Conservation (phyloP, 2,113 vertebrate species). For the Anguilla rostrata region DNA sequence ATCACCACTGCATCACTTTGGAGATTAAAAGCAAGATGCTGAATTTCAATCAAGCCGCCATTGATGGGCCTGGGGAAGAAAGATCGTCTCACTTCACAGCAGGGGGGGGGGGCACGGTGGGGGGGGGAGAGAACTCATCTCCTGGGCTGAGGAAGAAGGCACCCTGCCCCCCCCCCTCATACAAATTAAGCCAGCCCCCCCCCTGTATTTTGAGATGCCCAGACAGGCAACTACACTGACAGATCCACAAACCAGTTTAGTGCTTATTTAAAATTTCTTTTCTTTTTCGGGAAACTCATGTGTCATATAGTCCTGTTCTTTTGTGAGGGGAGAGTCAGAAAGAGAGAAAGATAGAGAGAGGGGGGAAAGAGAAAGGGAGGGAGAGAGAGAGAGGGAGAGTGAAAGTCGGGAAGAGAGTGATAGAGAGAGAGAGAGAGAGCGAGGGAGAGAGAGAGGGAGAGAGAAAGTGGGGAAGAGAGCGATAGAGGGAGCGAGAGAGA, state of each 20-base stretch:
- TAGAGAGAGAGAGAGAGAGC: too few species aligned
- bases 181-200: not conserved
- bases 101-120: constrained; percentile 8
- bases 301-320: too few species aligned
- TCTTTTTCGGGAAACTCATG: too few species aligned
- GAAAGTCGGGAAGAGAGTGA: too few species aligned
- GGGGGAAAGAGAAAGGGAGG: too few species aligned
- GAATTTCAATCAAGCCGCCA: constrained; percentile 74
- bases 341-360: too few species aligned
- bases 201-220: not conserved
- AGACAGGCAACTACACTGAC: not conserved
- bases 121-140: not conserved
- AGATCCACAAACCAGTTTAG: not conserved
- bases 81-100: constrained; percentile 64
- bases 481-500: too few species aligned
- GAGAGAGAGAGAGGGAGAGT: too few species aligned
- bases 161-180: not conserved
- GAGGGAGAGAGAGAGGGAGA: too few species aligned
- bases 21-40: constrained; percentile 78
- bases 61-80: constrained; percentile 69
- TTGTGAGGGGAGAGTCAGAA: too few species aligned
- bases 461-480: too few species aligned
- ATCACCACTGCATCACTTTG: constrained; percentile 72
- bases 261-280: not conserved
- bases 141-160: constrained; percentile 20